Evolutionary conservation across 2,113 vertebrate genomes (phyloP), one percentile per base, ranked within the genome.

Genomic region (Nothocercus nigrocapillus): DNA sequence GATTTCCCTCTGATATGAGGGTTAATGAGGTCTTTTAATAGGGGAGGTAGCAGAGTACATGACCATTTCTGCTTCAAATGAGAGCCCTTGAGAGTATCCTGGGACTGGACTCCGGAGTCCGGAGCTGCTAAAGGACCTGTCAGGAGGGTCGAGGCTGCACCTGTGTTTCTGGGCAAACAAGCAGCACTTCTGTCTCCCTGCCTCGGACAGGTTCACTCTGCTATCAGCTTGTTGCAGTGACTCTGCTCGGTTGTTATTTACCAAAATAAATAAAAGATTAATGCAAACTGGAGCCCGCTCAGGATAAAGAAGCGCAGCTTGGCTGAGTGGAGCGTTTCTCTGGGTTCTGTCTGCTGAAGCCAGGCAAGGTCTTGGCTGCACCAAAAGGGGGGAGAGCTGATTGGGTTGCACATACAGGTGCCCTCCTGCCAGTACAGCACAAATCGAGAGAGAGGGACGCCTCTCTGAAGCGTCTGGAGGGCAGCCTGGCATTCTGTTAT

Each of bases 231-330:
- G 38, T 54, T 42, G 21, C 64, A 21, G 13, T 2, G 36, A 9
- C 9, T 18, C 16, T 1, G 16, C 25, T 49, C 49, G 47, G 9
- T n/a, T 19, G 63, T 0, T 12, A 34, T 51, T 58, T 69, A 56
- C 44, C 67, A 62, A 44, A 40, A 15, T 1, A 56, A 74, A 13
- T 1, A 69, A 42, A 2, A 63, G 56, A 7, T 13, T 10, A 28
- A 45, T 0, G 15, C 24, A 49, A 62, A 3, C 53, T 54, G 67
- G 64, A 21, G 30, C 9, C 1, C 25, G 22, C n/a, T 69, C 13
- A 8, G 0, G 3, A n/a, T 17, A 75, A 47, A 74, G 40, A 66
- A 27, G 0, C 0, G 2, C 3, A 58, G 17, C 32, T 16, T 54
- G 6, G 1, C 0, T 18, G 13, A 32, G 20, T 2, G 44, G 20